Conservation (phyloP, 1,140 invertebrate genomes). For the Bombus fervidus region DNA sequence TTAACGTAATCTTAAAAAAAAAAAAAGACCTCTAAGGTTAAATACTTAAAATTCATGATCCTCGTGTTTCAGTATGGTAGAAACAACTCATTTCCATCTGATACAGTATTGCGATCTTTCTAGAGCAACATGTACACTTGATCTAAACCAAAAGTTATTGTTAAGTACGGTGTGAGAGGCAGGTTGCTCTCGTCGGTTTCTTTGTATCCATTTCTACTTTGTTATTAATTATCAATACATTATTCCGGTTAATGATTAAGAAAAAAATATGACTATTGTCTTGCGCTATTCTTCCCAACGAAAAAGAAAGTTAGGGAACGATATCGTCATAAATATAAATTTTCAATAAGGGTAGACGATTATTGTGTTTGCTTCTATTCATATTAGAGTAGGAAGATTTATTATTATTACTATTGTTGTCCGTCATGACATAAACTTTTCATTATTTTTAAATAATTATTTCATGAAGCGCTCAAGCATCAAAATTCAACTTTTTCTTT, state of each 20-base stretch:
- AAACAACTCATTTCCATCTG: background rate
- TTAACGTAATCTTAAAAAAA: background rate
- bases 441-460: background rate
- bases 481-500: background rate
- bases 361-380: constrained; percentile 19
- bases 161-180: background rate
- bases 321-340: background rate
- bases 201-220: background rate
- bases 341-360: background rate
- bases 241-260: background rate
- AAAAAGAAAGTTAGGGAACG: background rate
- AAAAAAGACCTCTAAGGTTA: background rate
- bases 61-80: background rate
- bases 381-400: constrained; percentile 10
- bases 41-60: background rate
- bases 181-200: background rate
- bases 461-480: background rate
- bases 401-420: constrained; percentile 6
- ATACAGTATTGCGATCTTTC: background rate
- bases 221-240: constrained; percentile 1
- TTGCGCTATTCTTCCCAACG: constrained; percentile 1
- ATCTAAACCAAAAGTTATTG: background rate
- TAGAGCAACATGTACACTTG: background rate
- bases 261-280: background rate
- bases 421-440: background rate